Percentiles rank a stretch among this genome's conserved stretches.
phyloP scores from a whole-genome alignment of 2,888 invertebrate species.

The Zele albiditarsus region DNA sequence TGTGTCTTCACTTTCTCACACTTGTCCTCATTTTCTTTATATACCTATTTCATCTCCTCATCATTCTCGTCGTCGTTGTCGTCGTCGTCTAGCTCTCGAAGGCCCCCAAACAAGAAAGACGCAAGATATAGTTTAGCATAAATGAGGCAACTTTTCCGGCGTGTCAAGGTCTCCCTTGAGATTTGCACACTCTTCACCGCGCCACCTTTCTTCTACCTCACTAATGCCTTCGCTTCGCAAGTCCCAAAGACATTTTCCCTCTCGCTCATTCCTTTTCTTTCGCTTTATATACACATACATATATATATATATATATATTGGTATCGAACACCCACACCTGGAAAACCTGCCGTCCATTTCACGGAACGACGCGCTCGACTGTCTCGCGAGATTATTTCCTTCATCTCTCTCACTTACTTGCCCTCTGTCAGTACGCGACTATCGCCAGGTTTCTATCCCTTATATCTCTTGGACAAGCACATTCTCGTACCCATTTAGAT shows the following conservation, averaged over 20 bases:
- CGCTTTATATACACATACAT: background rate
- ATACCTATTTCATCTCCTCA: conserved; percentile 39
- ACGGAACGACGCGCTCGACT: conserved; percentile 53
- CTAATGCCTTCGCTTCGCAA: conserved; percentile 23
- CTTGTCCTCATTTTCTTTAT: conserved; percentile 12
- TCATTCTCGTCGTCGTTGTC: conserved; percentile 33
- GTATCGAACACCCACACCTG: conserved; percentile 46
- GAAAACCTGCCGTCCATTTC: conserved; percentile 54
- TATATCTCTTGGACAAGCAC: conserved; percentile 31
- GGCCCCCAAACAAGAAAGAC: conserved; percentile 43
- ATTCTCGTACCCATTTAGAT: conserved; percentile 20
- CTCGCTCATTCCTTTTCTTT: conserved; percentile 16
- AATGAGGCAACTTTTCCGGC: conserved; percentile 63
- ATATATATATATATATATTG: conserved; percentile 9
- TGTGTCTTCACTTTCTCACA: background rate
- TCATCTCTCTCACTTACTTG: conserved; percentile 33
- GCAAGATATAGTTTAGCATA: conserved; percentile 61
- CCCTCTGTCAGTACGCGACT: conserved; percentile 17
- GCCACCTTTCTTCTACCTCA: conserved; percentile 36
- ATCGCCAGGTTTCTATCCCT: conserved; percentile 24
- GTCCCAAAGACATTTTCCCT: conserved; percentile 31
- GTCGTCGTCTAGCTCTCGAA: conserved; percentile 21
- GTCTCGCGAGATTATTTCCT: conserved; percentile 55
- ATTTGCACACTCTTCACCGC: conserved; percentile 23
- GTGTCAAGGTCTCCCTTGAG: conserved; percentile 43